Evolutionary conservation across 2,888 invertebrate species (phyloP), one percentile per base, ranked within the genome.

Genomic region (Coleophora flavipennella): DNA sequence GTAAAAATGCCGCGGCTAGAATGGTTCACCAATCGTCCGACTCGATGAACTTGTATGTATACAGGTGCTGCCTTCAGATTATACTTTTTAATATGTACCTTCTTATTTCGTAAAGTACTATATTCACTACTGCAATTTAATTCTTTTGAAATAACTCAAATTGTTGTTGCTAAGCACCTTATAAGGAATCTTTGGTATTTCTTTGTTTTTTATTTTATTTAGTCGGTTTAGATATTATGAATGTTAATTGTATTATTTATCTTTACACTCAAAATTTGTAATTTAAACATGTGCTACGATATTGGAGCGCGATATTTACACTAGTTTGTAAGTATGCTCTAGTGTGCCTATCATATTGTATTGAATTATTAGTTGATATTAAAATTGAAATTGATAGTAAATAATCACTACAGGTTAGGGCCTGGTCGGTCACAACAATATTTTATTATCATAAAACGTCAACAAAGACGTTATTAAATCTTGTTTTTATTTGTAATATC

Each of bases 211-310:
- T 79, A 75, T 77, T 73, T 77, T 81, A 75, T 80, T 73, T 81
- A 81, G 81, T 80, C 65, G 64, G 70, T 73, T 72, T 81, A 81
- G 79, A 75, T 76, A 75, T 70, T 75, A 65, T 65, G 59, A 60
- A 63, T 67, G 63, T 74, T 76, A 76, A 73, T 79, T 79, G 73
- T 81, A 80, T 81, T 79, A 80, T 79, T 80, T 81, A 80, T 79
- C 73, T 76, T 74, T 79, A 80, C 75, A 79, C 72, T 75, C 72
- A 69, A 70, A 66, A 70, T 68, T 76, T 66, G 56, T 67, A 67
- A 55, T 61, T 62, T 65, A 67, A 71, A 67, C 62, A 61, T 66
- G 51, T 58, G 57, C 57, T 66, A 59, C 46, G 53, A 57, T 62
- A 52, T 57, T 59, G 53, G 51, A 57, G 59, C 51, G 46, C 52